Evolutionary conservation across 2,888 invertebrate species (phyloP), one percentile per base, ranked within the genome.

Genomic region (Parnassius glacialis): DNA sequence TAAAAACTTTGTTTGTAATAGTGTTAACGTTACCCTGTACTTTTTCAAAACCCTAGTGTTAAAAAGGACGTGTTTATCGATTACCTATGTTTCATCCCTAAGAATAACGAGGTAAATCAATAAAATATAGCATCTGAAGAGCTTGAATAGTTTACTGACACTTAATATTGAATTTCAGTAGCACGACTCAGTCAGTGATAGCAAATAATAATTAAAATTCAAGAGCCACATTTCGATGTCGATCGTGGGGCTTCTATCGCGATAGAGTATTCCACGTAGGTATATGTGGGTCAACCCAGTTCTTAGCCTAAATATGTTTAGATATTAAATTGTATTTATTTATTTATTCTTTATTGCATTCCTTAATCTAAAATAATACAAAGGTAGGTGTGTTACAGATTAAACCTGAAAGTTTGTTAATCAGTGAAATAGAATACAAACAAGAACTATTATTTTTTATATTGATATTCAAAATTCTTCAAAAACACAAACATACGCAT

Each of bases 151-250:
- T 62, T 61, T 50, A 53, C 52, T 59, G 62, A 54, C 59, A 65
- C 48, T 48, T 60, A 61, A 57, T 66, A 63, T 66, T 61, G 61
- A 59, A 64, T 68, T 66, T 65, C 45, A 62, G 57, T 52, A 51
- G 55, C 52, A 55, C 64, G 54, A 57, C 25, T 54, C 52, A 58
- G 57, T 66, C 60, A 59, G 50, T 66, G 65, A 65, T 67, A 69
- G 71, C 67, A 68, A 79, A 78, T 71, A 72, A 74, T 75, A 78
- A 83, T 84, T 84, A 81, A 83, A 83, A 83, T 82, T 85, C 75
- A 79, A 82, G 74, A 74, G 73, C 73, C 76, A 74, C 77, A 76
- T 80, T 80, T 81, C 75, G 75, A 80, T 79, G 76, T 76, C 74
- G 65, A 68, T 70, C 73, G 70, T 67, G 72, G 74, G 76, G 73